Evolutionary conservation across 2,888 invertebrate genomes (phyloP).

Genomic region (Ditylenchus weischeri): DNA sequence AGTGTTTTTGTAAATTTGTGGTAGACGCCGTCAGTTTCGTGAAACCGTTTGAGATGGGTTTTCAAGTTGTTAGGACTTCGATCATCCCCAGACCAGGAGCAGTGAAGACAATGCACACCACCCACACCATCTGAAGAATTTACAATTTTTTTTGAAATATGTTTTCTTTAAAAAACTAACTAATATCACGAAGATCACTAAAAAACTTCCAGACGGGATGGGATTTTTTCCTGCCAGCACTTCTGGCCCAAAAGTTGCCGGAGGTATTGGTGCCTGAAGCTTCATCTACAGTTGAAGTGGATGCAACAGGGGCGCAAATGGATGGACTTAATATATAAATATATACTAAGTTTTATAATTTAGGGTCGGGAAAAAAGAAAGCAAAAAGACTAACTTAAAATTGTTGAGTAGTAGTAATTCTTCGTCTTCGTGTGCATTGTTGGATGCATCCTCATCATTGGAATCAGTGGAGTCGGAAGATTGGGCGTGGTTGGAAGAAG

Average conservation of each 20-base stretch:
- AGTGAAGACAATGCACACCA: constrained; percentile 47
- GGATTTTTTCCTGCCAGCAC: constrained; percentile 38
- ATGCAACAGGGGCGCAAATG: not conserved
- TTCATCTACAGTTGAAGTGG: not conserved
- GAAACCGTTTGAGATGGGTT: constrained; percentile 50
- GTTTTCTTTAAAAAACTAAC: constrained; percentile 31
- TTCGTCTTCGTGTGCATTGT: no score
- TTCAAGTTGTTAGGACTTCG: constrained; percentile 49
- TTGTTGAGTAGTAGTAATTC: no score
- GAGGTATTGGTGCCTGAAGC: not conserved
- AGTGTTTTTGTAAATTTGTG: constrained; percentile 42
- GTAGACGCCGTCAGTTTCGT: constrained; percentile 47
- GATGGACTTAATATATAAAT: no score
- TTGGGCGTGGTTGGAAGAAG: no score
- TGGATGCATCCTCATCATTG: no score
- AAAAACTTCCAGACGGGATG: constrained; percentile 56
- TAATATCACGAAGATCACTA: constrained; percentile 45
- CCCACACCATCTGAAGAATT: constrained; percentile 42
- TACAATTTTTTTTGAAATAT: not conserved
- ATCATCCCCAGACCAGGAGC: constrained; percentile 48
- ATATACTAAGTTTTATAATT: no score
- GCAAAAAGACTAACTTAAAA: not conserved
- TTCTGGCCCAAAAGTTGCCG: constrained; percentile 13
- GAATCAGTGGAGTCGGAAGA: no score
- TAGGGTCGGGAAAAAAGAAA: no score